Conservation (phyloP, 2,888 invertebrate species). For the Rhagophthalmus giganteus region DNA sequence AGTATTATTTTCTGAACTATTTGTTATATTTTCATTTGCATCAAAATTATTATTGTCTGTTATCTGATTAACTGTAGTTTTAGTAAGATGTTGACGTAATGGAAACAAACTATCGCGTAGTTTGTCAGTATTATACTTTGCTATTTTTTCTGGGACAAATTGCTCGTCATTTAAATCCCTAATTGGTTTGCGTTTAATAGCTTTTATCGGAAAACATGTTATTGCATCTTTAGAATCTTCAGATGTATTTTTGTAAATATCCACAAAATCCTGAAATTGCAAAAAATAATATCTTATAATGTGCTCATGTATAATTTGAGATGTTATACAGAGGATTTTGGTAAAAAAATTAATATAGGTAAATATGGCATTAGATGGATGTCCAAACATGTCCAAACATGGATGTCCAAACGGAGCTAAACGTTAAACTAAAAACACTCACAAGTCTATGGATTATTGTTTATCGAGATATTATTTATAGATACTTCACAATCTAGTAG, state of each 20-base stretch:
- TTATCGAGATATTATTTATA: too few species aligned
- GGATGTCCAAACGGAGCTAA: too few species aligned
- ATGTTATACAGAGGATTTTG: too few species aligned
- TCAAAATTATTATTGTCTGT: neutral
- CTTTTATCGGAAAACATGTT: conserved; percentile 10
- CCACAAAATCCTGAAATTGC: too few species aligned
- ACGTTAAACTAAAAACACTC: too few species aligned
- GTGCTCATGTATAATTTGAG: too few species aligned
- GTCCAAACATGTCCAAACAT: too few species aligned
- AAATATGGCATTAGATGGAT: too few species aligned
- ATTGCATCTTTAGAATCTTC: conserved; percentile 10
- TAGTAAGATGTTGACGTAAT: conserved; percentile 30
- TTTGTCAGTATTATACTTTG: neutral
- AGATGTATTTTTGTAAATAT: conserved; percentile 6
- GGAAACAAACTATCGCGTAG: conserved; percentile 36
- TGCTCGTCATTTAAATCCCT: conserved; percentile 5
- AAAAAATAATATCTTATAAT: too few species aligned
- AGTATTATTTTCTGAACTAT: neutral
- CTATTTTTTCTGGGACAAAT: conserved; percentile 1
- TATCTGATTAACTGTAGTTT: neutral
- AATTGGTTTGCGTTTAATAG: conserved; percentile 19
- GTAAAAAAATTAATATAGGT: too few species aligned
- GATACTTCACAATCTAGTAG: too few species aligned
- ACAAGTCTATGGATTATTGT: too few species aligned
- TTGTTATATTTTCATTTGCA: conserved; percentile 1